Evolutionary conservation across 2,888 invertebrate genomes (phyloP), one percentile per base, ranked within the genome.

Genomic region (Sphaeridia pumilis): DNA sequence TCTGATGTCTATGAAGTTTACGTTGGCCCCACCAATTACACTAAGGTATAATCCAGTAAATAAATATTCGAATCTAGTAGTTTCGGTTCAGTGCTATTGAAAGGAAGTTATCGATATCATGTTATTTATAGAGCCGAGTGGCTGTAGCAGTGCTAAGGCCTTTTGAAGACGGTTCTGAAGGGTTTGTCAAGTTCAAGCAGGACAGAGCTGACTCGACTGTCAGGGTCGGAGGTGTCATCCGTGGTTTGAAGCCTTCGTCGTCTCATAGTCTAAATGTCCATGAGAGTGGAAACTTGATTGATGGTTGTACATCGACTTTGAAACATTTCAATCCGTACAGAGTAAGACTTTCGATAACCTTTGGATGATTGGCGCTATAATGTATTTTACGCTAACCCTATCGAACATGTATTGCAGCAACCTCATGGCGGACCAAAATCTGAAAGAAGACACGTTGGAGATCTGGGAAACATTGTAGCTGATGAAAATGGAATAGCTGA

Each of bases 401-500:
- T n/a, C n/a, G n/a, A n/a, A n/a, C n/a, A n/a, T n/a, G n/a, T n/a
- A n/a, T 52, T 47, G 12, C 31, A 65, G 65, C 55, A 56, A 51
- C 49, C 58, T 2, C 67, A 67, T 56, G 67, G 66, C 3, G 61
- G 56, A 1, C 65, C 65, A 2, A 21, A 2, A 14, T 61, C 60
- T 45, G 42, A 52, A 4, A 53, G 54, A 4, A 57, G 67, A 5
- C 67, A 67, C 48, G 63, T 63, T 20, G 67, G 67, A 12, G 67
- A 67, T 51, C 46, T 67, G 48, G 67, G 67, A 42, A 67, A 67
- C 57, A 66, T 67, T 52, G 44, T 52, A 12, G 65, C 67, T 10
- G 62, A 62, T 24, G 44, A 38, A 0, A 46, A 56, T 5, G 67
- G 69, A 17, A 38, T 51, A 10, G 66, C 67, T 2, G 26, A n/a